phyloP scores from a whole-genome alignment of 1,140 invertebrate genomes.

The Tetramorium simillimum region DNA sequence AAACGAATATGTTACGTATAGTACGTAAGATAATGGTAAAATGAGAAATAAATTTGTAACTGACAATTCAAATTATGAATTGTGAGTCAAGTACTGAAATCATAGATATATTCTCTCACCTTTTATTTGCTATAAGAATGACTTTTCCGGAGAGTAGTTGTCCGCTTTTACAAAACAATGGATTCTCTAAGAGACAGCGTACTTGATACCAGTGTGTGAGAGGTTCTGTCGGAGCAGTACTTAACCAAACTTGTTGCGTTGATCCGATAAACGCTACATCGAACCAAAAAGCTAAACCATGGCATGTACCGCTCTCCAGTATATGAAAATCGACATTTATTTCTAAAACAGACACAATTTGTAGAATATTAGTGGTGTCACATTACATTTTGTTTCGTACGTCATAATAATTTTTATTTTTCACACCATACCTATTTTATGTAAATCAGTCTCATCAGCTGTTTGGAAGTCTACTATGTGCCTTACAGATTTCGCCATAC shows the following conservation, averaged over 20 bases:
- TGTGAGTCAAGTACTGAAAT: no score
- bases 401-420: not conserved
- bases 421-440: slow-evolving; percentile 91
- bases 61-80: no score
- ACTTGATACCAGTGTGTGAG: slow-evolving; percentile 99
- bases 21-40: slow-evolving; percentile 17
- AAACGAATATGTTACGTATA: slow-evolving; percentile 63
- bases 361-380: not conserved
- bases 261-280: slow-evolving; percentile 99
- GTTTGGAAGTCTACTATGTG: slow-evolving; percentile 98
- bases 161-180: slow-evolving; percentile 97
- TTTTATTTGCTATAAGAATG: slow-evolving; percentile 96
- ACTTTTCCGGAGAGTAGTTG: slow-evolving; percentile 96
- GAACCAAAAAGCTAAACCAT: slow-evolving; percentile 99
- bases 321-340: slow-evolving; percentile 98
- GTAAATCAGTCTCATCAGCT: slow-evolving; percentile 97
- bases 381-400: no score
- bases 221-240: slow-evolving; percentile 99
- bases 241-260: slow-evolving; percentile 97
- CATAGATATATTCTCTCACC: slow-evolving; percentile 84
- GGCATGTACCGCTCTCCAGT: slow-evolving; percentile 96
- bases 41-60: not conserved
- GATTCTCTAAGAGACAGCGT: slow-evolving; percentile 96
- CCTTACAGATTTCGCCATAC: slow-evolving; percentile 97
- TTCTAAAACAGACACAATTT: slow-evolving; percentile 85